Percentiles rank a stretch among this genome's conserved stretches.
Conservation (phyloP, 1,140 invertebrate species). For the Musca domestica region DNA sequence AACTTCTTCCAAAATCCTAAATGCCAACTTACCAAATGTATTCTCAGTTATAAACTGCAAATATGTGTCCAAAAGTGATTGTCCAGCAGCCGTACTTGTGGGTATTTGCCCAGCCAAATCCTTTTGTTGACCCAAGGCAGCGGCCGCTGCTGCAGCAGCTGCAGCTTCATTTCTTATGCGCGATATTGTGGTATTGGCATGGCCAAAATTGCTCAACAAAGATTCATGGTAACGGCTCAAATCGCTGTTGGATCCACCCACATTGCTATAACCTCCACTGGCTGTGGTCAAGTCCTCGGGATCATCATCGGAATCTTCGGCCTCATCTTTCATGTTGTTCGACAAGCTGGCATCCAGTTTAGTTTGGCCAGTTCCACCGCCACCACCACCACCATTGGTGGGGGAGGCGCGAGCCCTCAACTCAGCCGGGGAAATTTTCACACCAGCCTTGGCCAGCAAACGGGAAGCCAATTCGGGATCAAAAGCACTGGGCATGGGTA, state of each 20-base stretch:
- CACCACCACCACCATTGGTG: constrained; percentile 71
- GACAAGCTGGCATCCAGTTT: constrained; percentile 66
- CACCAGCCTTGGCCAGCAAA: constrained; percentile 79
- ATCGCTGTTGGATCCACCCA: constrained; percentile 32
- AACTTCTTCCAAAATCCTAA: not conserved
- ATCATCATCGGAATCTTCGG: constrained; percentile 59
- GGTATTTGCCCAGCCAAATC: constrained; percentile 47
- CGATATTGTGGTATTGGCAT: constrained; percentile 61
- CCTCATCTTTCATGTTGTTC: constrained; percentile 58
- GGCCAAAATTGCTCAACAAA: constrained; percentile 57
- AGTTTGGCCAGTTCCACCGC: constrained; percentile 61
- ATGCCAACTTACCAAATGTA: constrained; percentile 58
- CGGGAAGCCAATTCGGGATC: constrained; percentile 82
- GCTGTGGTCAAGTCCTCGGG: constrained; percentile 76
- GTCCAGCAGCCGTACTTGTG: constrained; percentile 59
- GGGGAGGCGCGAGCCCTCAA: constrained; percentile 77
- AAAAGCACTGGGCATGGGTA: constrained; percentile 87
- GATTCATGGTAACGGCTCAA: constrained; percentile 49
- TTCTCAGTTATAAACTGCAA: constrained; percentile 82
- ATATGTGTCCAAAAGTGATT: constrained; percentile 79
- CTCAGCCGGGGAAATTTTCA: constrained; percentile 81
- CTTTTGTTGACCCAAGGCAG: constrained; percentile 60
- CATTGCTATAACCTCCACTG: constrained; percentile 30
- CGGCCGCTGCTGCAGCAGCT: constrained; percentile 45
- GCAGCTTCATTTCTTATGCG: constrained; percentile 55